phyloP scores from a whole-genome alignment of 1,140 invertebrate species.

The Rhopalosiphum maidis region DNA sequence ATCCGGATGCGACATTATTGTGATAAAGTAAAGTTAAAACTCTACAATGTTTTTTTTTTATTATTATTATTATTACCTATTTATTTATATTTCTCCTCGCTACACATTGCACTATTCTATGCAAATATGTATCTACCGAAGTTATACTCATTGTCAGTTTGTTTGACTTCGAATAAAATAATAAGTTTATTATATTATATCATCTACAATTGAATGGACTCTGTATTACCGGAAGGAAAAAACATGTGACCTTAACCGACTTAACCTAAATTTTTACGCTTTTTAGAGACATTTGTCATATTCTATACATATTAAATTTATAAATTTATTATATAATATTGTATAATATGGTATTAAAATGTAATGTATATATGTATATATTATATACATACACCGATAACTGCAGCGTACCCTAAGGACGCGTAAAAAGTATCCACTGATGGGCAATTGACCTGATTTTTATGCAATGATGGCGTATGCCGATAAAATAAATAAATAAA shows the following conservation, averaged over 20 bases:
- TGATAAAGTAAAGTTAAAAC: too few species aligned
- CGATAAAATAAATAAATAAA: constrained; percentile 45
- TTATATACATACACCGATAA: neutral
- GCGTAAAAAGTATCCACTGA: constrained; percentile 43
- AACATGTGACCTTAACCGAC: neutral
- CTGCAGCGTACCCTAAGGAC: constrained; percentile 21
- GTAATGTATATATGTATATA: too few species aligned
- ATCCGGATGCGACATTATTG: neutral
- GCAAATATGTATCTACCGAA: too few species aligned
- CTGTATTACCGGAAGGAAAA: neutral
- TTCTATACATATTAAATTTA: too few species aligned
- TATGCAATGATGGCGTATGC: constrained; percentile 16
- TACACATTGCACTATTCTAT: too few species aligned
- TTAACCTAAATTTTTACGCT: neutral
- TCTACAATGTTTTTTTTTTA: too few species aligned
- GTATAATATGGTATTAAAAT: neutral
- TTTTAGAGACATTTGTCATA: neutral
- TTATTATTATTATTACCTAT: too few species aligned
- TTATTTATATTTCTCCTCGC: too few species aligned
- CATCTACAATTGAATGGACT: too few species aligned
- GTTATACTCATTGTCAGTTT: too few species aligned
- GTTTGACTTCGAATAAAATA: too few species aligned
- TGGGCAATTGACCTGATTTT: constrained; percentile 52
- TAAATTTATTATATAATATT: neutral
- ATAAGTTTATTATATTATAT: too few species aligned